Base-by-base conservation (phyloP, 2,888 invertebrate species). In the Drosophila buzzatii region DNA sequence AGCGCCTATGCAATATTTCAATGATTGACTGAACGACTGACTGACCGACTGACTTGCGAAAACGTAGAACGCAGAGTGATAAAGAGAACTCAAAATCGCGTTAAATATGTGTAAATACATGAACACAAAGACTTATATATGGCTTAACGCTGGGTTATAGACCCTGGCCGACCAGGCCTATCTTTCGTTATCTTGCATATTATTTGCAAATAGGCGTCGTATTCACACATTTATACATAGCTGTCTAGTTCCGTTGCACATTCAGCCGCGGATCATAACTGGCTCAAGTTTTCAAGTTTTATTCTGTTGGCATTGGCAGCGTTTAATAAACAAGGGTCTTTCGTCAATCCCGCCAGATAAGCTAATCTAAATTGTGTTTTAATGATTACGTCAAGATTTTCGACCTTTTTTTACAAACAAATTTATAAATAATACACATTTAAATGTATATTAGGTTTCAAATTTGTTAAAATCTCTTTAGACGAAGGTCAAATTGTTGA, bases 71-170 rank as follows among this genome's bases (percentile, higher is more conserved):
- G 23, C 20, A 18, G 31, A 3, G 14, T 5, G 20, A 49, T 49
- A 56, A 44, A 33, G 16, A 14, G 10, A 33, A 41, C 18, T 16
- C 1, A n/a, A 69, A 57, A 41, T 41, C 9, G 23, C 16, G 3
- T 51, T 42, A 20, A 55, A 60, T 69, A 59, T 74, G 51, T 42
- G 42, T 18, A 49, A 20, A 61, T 61, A 31, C 18, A 23, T 53
- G 35, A 49, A 49, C 10, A 53, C 37, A 56, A 14, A 56, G 18
- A 33, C 14, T 7, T 42, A 18, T 18, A 39, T 53, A 9, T 20
- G 37, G 41, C 55, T 41, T 31, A 12, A 5, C 5, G n/a, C 3
- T 7, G 16, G 53, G n/a, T 73, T 69, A 62, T 69, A 53, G 35
- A 53, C 55, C 55, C 53, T 6, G 27, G 20, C 14, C 59, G 27